Base-by-base conservation (phyloP, 2,888 invertebrate genomes). In the Blastobasis lacticolella region DNA sequence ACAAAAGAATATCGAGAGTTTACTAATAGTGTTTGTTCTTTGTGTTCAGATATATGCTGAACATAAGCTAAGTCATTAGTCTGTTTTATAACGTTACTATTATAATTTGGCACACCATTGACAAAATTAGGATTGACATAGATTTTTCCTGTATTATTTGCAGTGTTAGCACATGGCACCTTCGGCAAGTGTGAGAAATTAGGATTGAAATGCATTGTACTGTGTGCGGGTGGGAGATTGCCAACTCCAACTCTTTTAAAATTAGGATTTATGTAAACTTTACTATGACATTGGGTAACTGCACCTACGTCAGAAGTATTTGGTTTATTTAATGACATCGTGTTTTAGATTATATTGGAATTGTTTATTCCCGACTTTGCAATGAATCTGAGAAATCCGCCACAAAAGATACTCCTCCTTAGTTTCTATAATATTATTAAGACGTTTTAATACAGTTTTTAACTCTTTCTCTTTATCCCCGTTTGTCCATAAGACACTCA, bases 401-500 rank as follows among this genome's bases (percentile, higher is more conserved):
- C 23, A 23, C 23, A 23, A 23, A 23, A 23, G 23, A 23, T 23
- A 23, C 23, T 23, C 23, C 23, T 23, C 23, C 23, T 23, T 23
- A 23, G 23, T 23, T 23, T 23, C 23, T 23, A 23, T 23, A 23
- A 23, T 23, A 23, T 23, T 23, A 23, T 23, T 23, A 23, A 23
- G 23, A 23, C 23, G 23, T 23, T 23, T 23, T 23, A 23, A 23
- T 23, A 23, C 23, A 23, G 23, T 23, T 23, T 23, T 23, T 23
- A 94, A 66, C 55, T 87, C 69, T 36, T 79, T 66, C 62, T 89
- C 88, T 59, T 90, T 81, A 75, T 95, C 91, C 0, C 95, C 95
- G 50, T 92, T 81, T 55, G 92, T 90, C 95, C 96, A 97, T 8
- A 93, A 85, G 59, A 97, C 85, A 71, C 97, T 97, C 65, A 95